These are phyloP conservation scores for Tetrapedia diversipes DNA, from an alignment of 2,888 invertebrate species.

Conservation along the genomic window DNA sequence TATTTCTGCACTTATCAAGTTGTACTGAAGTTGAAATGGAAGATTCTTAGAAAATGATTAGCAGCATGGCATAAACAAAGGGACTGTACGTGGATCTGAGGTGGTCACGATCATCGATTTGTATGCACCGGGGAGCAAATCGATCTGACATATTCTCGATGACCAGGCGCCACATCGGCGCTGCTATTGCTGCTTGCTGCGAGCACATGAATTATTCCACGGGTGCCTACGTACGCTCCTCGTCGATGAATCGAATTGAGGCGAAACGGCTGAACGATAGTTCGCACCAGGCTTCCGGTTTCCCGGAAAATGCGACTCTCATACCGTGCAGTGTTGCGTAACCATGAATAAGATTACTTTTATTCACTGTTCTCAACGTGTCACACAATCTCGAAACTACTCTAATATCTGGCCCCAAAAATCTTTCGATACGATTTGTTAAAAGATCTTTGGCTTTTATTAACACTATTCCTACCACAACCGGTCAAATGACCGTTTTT, in stretches of 20 bases:
- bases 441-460: too few species aligned
- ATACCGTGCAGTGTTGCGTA: conserved; percentile 10
- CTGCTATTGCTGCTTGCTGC: conserved; percentile 53
- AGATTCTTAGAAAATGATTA: not conserved
- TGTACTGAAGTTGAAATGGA: too few species aligned
- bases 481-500: too few species aligned
- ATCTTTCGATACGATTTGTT: not conserved
- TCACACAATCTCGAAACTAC: not conserved
- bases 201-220: conserved; percentile 72
- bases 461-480: too few species aligned
- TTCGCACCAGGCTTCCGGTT: conserved; percentile 8
- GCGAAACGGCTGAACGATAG: conserved; percentile 19
- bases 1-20: too few species aligned
- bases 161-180: conserved; percentile 74
- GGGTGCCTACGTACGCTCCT: conserved; percentile 12
- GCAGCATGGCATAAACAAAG: conserved; percentile 1
- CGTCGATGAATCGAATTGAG: conserved; percentile 37
- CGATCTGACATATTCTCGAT: conserved; percentile 70
- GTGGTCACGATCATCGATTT: conserved; percentile 55
- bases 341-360: not conserved
- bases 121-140: conserved; percentile 69
- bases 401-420: not conserved
- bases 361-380: not conserved
- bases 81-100: not conserved
- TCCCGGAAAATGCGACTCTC: conserved; percentile 17